phyloP scores from a whole-genome alignment of 2,888 invertebrate species.

The Agrotis segetum region DNA sequence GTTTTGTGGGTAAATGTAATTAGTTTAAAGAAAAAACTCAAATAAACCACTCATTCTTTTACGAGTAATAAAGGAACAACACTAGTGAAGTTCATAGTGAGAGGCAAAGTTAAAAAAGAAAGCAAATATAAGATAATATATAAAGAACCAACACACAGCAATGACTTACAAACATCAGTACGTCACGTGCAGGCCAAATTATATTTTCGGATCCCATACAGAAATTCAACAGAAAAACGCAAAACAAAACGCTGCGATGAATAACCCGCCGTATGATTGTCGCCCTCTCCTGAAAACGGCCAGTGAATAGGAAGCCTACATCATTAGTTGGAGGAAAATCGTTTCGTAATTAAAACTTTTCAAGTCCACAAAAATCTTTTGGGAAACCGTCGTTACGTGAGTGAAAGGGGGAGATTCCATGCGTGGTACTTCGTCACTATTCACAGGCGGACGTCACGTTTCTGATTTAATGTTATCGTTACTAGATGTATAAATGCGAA shows the following conservation, averaged over 20 bases:
- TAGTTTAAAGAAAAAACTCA: no score
- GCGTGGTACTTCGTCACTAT: background rate
- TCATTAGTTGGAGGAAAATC: slow-evolving; percentile 43
- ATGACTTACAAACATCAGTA: no score
- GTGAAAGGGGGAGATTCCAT: background rate
- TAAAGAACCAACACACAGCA: no score
- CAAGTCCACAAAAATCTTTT: background rate
- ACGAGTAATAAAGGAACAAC: no score
- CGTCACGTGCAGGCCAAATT: slow-evolving; percentile 4
- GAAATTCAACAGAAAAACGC: slow-evolving; percentile 14
- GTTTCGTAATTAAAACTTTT: slow-evolving; percentile 31
- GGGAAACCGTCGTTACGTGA: background rate
- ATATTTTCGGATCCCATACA: slow-evolving; percentile 12
- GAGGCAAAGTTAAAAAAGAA: no score
- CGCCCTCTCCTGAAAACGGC: slow-evolving; percentile 9
- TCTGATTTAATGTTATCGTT: no score
- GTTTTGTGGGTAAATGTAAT: no score
- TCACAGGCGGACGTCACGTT: background rate
- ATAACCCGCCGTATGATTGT: slow-evolving; percentile 37
- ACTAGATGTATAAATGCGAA: no score
- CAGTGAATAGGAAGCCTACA: slow-evolving; percentile 29
- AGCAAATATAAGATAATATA: no score
- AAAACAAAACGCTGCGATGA: slow-evolving; percentile 30
- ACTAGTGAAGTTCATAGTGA: no score
- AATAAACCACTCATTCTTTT: no score